Evolutionary conservation across 2,888 invertebrate species (phyloP).

Genomic region (Ochropleura leucogaster): DNA sequence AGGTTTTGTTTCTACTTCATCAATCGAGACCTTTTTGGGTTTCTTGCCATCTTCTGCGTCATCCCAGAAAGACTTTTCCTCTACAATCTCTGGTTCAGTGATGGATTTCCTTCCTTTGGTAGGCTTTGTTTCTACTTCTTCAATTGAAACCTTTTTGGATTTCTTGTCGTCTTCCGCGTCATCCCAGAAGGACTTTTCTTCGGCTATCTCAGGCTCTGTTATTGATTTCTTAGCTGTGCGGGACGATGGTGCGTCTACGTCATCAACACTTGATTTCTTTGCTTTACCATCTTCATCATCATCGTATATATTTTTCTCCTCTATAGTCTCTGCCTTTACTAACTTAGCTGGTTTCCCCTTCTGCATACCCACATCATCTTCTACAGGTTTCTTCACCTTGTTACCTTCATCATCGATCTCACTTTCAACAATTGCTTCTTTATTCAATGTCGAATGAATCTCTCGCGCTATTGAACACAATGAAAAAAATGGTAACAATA

Average conservation of each 20-base stretch:
- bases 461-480: slow-evolving; percentile 87
- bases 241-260: slow-evolving; percentile 69
- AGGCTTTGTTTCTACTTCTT: slow-evolving; percentile 68
- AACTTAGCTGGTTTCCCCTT: slow-evolving; percentile 71
- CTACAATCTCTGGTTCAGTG: slow-evolving; percentile 77
- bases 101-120: slow-evolving; percentile 74
- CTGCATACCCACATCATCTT: slow-evolving; percentile 70
- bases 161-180: slow-evolving; percentile 71
- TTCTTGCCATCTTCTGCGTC: slow-evolving; percentile 73
- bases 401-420: slow-evolving; percentile 85
- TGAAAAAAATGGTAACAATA: slow-evolving; percentile 78
- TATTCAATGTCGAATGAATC: slow-evolving; percentile 87
- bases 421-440: slow-evolving; percentile 87
- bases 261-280: slow-evolving; percentile 72
- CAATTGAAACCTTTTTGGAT: slow-evolving; percentile 70
- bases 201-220: slow-evolving; percentile 74
- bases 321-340: slow-evolving; percentile 71
- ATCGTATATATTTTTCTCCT: slow-evolving; percentile 81
- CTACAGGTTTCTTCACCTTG: slow-evolving; percentile 72
- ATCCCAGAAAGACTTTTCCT: slow-evolving; percentile 82
- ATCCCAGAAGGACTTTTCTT: slow-evolving; percentile 79
- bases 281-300: slow-evolving; percentile 75
- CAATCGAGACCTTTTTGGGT: slow-evolving; percentile 69
- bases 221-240: slow-evolving; percentile 70
- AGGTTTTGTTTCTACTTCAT: slow-evolving; percentile 68